phyloP scores from a whole-genome alignment of 2,888 invertebrate species.

The Nebria salina region DNA sequence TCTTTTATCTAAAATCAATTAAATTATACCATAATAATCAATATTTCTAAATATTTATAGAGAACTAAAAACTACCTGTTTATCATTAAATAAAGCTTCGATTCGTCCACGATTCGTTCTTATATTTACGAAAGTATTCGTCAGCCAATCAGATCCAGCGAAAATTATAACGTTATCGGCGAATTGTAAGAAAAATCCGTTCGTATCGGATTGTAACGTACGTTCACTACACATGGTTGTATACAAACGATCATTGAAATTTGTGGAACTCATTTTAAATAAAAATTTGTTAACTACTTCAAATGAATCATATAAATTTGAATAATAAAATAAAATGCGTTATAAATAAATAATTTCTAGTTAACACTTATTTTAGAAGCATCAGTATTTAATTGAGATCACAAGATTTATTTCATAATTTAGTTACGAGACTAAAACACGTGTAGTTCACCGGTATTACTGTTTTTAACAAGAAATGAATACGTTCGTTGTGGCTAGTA shows the following conservation, averaged over 20 bases:
- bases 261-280: slow-evolving; percentile 28
- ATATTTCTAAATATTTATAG: too few species aligned
- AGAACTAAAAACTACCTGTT: slow-evolving; percentile 60
- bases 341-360: neutral
- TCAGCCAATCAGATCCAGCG: slow-evolving; percentile 70
- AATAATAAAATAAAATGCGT: neutral
- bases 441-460: neutral
- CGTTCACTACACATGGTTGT: slow-evolving; percentile 76
- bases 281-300: neutral
- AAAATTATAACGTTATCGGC: slow-evolving; percentile 68
- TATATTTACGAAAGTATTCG: slow-evolving; percentile 68
- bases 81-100: slow-evolving; percentile 65
- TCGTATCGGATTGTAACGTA: slow-evolving; percentile 77
- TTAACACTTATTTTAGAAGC: neutral
- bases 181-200: slow-evolving; percentile 79
- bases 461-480: neutral
- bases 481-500: neutral
- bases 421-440: neutral
- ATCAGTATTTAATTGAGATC: too few species aligned
- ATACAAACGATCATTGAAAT: slow-evolving; percentile 58
- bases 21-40: neutral
- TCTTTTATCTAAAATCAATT: slow-evolving; percentile 55
- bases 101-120: slow-evolving; percentile 70
- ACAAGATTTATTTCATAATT: neutral
- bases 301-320: neutral